Evolutionary conservation across 1,140 invertebrate genomes (phyloP), one percentile per base, ranked within the genome.

Genomic region (Rhopalosiphum maidis): DNA sequence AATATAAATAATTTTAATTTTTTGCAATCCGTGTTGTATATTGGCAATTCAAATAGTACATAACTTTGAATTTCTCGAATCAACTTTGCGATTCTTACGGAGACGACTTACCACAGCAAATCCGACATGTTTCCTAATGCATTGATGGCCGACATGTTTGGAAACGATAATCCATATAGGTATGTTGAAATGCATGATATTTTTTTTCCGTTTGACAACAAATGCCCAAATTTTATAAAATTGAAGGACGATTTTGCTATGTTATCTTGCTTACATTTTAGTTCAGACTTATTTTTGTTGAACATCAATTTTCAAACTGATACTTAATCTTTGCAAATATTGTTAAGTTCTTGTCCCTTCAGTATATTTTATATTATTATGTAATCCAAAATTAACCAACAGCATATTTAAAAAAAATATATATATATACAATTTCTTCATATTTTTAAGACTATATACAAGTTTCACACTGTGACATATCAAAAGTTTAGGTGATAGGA

Each of bases 111-210:
- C 86, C 5, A 21, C 43, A 90, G 30, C 22, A 9, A 25, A 30
- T 41, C 18, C 0, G 68, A 43, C 11, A 93, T 93, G 91, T 93
- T 93, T 86, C 91, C 91, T 41, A 90, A 90, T 43, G n/a, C 82
- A 30, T 93, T 93, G 11, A 93, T 15, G 1, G 54, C 91, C 0
- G 91, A 93, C 25, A 93, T 93, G 35, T 93, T 93, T 85, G 91
- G 91, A 18, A 85, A 93, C 15, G 54, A 90, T n/a, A 68, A 68
- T 68, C 48, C 43, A 25, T 51, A 82, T 30, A 83, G 90, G 90
- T 92, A 92, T 77, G 55, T 86, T 51, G 8, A 46, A 68, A n/a
- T 68, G 60, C 11, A n/a, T 68, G 18, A 68, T n/a, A 68, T 15
- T 60, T 68, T 3, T 68, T 68, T 11, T 1, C 11, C 0, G 11